These are phyloP conservation scores for Drosophila recens DNA, from an alignment of 2,888 invertebrate genomes.

Conservation along the genomic window DNA sequence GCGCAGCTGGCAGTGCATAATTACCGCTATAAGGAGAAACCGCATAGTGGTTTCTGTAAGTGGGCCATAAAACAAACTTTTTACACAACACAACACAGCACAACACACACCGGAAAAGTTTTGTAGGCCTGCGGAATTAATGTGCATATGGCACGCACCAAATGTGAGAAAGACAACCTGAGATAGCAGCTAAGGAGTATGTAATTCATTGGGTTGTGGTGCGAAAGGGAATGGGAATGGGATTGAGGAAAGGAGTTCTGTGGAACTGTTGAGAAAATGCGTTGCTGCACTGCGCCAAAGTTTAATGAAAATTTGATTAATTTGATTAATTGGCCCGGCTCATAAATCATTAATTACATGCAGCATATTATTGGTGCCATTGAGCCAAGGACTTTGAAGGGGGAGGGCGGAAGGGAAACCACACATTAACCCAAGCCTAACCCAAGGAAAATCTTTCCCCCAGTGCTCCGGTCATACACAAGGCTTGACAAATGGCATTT, in stretches of 20 bases:
- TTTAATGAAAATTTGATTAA: constrained; percentile 78
- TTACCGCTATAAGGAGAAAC: constrained; percentile 63
- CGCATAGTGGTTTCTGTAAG: constrained; percentile 68
- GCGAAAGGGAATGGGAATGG: background rate
- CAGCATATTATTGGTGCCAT: constrained; percentile 70
- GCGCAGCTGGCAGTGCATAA: constrained; percentile 67
- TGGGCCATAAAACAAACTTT: constrained; percentile 75
- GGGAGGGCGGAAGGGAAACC: background rate
- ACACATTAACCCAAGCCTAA: constrained; percentile 53
- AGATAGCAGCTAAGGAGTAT: constrained; percentile 11
- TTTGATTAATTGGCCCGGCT: constrained; percentile 81
- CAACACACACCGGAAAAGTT: constrained; percentile 46
- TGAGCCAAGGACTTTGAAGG: constrained; percentile 23
- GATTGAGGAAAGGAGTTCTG: background rate
- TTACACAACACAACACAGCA: constrained; percentile 37
- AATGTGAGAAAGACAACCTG: constrained; percentile 40
- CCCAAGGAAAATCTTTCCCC: constrained; percentile 56
- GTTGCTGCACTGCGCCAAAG: constrained; percentile 75
- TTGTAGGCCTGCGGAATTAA: constrained; percentile 66
- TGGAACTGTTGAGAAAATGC: constrained; percentile 34
- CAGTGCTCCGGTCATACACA: constrained; percentile 18
- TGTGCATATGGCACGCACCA: constrained; percentile 74
- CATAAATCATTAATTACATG: constrained; percentile 81
- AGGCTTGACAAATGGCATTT: constrained; percentile 78
- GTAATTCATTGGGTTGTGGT: background rate